Percentiles rank a stretch among this genome's conserved stretches.
Conservation (phyloP, 2,797 vertebrate genomes). For the Clarias laeviceps region DNA sequence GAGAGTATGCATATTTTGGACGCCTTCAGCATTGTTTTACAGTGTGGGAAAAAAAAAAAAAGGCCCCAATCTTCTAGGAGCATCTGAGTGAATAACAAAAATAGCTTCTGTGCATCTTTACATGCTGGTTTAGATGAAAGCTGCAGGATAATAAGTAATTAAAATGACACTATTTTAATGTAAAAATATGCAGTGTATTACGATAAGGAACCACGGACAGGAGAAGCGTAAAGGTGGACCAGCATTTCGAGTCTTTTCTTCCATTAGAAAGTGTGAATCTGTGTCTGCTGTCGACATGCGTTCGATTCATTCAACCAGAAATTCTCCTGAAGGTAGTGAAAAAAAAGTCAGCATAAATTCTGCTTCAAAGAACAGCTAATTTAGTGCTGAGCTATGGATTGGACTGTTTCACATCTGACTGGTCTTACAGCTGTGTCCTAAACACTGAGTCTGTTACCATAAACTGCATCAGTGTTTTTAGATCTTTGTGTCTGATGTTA, state of each 20-base stretch:
- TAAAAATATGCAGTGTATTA: neutral
- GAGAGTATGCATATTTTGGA: no score
- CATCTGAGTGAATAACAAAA: neutral
- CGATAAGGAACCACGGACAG: neutral
- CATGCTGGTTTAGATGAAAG: neutral
- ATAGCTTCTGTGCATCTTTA: neutral
- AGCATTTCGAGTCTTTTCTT: neutral
- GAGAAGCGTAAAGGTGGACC: neutral
- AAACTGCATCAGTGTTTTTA: no score
- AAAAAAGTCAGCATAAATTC: neutral
- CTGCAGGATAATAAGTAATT: neutral
- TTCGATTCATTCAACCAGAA: neutral
- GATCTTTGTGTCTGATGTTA: no score
- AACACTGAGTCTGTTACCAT: neutral
- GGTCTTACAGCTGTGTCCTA: neutral
- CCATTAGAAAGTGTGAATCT: neutral
- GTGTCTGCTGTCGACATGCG: neutral
- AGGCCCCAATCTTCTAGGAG: neutral
- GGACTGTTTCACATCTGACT: neutral
- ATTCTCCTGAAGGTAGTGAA: neutral
- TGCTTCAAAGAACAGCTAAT: neutral
- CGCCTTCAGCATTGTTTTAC: no score
- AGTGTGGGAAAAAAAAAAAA: no score
- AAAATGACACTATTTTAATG: neutral
- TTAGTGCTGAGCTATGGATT: neutral